Evolutionary conservation across 2,888 invertebrate genomes (phyloP), one percentile per base, ranked within the genome.

Genomic region (Lepas anatifera): DNA sequence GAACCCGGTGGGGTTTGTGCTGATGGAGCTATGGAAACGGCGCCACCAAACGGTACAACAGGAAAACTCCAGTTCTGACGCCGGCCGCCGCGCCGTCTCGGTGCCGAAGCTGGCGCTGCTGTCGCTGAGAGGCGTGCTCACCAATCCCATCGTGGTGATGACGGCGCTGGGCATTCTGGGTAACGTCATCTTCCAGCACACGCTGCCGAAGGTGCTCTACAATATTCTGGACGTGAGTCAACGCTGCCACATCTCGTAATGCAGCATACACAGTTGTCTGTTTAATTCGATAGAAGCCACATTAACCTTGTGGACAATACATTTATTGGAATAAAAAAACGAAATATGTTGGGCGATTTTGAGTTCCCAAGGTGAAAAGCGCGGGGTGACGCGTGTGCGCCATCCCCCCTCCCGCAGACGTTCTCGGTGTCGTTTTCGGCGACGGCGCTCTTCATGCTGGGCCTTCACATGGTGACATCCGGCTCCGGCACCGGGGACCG

Each of bases 71-170:
- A 39, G 4, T 2, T 6, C 3, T 39, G 39, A 25, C 16, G 13
- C 13, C 2, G 18, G 25, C 6, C 66, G 39, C 8, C 39, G 25
- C 22, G 22, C 22, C 1, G 70, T 68, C n/a, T 39, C 29, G 1
- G 68, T 71, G 1, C 69, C 71, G 39, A 70, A 71, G 29, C 39
- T 74, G 48, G 72, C 70, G 10, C 41, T 73, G 18, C 70, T 71
- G 25, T 75, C 75, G 29, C 76, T 85, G 13, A 87, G 87, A 78
- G 90, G 89, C 69, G 87, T 95, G 69, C 83, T 90, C 72, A 84
- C 87, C 18, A 97, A 97, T 82, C 97, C 96, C 0, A 86, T 96
- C 70, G 85, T 96, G 25, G 84, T 93, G 69, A 95, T 95, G 95
- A 95, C 96, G 0, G 81, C 92, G n/a, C 81, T 95, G 73, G 96